Conservation (phyloP, 2,113 vertebrate genomes). For the Hyperoodon ampullatus region DNA sequence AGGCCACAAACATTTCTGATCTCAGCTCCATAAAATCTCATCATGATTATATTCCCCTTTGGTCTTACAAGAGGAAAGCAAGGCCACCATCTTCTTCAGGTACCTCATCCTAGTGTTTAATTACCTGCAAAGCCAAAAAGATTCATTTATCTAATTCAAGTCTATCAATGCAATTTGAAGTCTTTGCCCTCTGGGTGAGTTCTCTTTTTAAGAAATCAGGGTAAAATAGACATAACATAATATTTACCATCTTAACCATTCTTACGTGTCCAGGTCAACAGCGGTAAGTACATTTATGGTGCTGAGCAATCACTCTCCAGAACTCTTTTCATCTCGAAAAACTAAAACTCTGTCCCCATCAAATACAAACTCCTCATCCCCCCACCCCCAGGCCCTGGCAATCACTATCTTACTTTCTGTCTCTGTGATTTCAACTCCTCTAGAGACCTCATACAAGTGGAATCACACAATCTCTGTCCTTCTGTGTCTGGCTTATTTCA, state of each 20-base stretch:
- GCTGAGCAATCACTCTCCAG: background rate
- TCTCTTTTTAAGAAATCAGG: background rate
- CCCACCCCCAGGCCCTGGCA: fast-evolving
- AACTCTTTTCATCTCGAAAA: background rate
- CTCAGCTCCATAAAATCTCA: background rate
- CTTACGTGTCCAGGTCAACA: background rate
- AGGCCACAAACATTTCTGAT: background rate
- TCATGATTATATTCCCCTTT: background rate
- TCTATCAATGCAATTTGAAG: background rate
- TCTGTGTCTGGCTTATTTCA: background rate
- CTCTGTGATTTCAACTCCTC: background rate
- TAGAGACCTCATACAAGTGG: background rate
- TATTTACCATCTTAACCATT: background rate
- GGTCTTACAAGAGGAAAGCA: background rate
- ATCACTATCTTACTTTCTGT: background rate
- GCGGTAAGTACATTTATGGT: background rate
- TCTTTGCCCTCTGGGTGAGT: background rate
- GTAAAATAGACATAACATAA: background rate
- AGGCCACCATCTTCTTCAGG: background rate
- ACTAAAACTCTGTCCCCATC: background rate
- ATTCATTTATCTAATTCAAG: background rate
- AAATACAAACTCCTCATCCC: background rate
- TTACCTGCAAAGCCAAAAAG: background rate
- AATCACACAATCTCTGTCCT: background rate
- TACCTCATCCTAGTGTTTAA: background rate